These are phyloP conservation scores for Lytechinus variegatus DNA, from an alignment of 35 echinoderm and acorn worm genomes.

Conservation along the genomic window DNA sequence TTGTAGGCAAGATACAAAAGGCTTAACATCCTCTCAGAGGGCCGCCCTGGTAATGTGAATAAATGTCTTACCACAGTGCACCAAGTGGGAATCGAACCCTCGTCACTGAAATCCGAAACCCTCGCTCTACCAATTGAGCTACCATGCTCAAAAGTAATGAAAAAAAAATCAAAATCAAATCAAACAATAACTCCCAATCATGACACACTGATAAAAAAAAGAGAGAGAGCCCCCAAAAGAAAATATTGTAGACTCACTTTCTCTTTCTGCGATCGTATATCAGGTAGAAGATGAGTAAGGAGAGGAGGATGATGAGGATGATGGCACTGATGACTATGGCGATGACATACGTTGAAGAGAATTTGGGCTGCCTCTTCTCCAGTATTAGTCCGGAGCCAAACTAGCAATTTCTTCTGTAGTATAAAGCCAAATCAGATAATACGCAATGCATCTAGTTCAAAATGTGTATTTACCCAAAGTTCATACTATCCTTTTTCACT, in stretches of 20 bases:
- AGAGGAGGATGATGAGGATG: conserved; percentile 45
- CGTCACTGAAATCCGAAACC: no score
- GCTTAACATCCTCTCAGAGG: no score
- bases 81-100: no score
- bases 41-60: no score
- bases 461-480: no score
- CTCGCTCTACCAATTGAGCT: not conserved
- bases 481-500: no score
- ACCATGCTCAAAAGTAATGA: not conserved
- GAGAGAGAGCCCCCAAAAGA: no score
- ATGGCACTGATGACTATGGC: conserved; percentile 40
- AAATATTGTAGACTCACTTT: conserved; percentile 18
- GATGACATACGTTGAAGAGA: conserved; percentile 23
- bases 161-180: not conserved
- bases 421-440: no score
- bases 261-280: conserved; percentile 38
- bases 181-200: not conserved
- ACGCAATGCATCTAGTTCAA: no score
- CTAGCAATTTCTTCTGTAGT: conserved; percentile 36
- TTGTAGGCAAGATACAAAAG: no score
- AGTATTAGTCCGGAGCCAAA: conserved; percentile 33
- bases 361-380: not conserved
- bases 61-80: no score
- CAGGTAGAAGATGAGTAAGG: conserved; percentile 38
- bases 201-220: no score